Base-by-base conservation (phyloP, 1,140 invertebrate species). In the Coboldia fuscipes region DNA sequence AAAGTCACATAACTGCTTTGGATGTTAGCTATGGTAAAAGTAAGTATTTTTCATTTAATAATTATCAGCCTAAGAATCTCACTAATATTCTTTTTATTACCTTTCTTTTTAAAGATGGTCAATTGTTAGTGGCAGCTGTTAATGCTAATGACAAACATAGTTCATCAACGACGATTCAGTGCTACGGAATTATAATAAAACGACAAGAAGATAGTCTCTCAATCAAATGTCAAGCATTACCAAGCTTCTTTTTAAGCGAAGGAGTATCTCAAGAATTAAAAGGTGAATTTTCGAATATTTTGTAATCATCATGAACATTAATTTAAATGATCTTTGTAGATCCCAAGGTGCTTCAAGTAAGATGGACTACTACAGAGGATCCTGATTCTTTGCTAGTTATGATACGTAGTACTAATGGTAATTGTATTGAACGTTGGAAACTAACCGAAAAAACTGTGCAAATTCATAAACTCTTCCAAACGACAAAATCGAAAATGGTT, bases 351-450 rank as follows among this genome's bases (percentile, higher is more conserved):
- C 73, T 70, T 1, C 71, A 80, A 43, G 51, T 90, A 3, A 70
- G 77, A 35, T 92, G 86, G 66, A 71, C 81, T 30, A 67, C 76
- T 9, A 61, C 72, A 14, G 84, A 85, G 47, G 77, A 77, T 46
- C 72, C 75, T 4, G 84, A 90, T 59, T 76, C 79, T 2, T 54
- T 86, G 9, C 67, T 83, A 28, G 69, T 85, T 7, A 66, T 70
- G 26, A 73, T 71, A 26, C 73, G 63, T 38, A 63, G 65, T 34
- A 57, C 54, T 6, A 62, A 56, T 19, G 62, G 65, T 12, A 73
- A 75, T 45, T 67, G 73, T 29, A 61, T 90, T 12, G 79, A 89
- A 50, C 65, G 89, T 5, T 93, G 86, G 85, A 80, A 85, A 44
- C 56, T 90, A 5, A 63, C 72, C 5, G 80, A 88, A 45, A 74